Base-by-base conservation (phyloP, 2,888 invertebrate species). In the Drosophila borborema region DNA sequence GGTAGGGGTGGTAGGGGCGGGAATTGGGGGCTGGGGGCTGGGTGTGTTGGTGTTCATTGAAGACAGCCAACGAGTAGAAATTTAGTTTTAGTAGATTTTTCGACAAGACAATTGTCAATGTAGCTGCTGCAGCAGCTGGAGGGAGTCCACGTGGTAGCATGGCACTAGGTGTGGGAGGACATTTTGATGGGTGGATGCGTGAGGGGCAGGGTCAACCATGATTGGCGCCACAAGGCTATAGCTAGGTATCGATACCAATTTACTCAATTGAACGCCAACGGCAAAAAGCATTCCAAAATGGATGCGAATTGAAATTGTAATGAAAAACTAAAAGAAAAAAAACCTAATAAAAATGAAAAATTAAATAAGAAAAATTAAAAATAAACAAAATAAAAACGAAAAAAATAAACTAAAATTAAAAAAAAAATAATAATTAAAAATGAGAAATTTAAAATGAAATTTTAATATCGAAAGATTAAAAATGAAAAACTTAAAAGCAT, bases 201-300 rank as follows among this genome's bases (percentile, higher is more conserved):
- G 20, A n/a, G 45, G 34, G 38, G n/a, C 54, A 40, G 14, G 7
- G 31, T 38, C 48, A 41, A 56, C 23, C 46, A 31, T 20, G 48
- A 55, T 63, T 40, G 56, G 16, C 63, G 38, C 18, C 38, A 28
- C 36, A 31, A 40, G 58, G 31, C 53, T 72, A 63, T 55, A 54
- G 58, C 51, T 71, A 72, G 72, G 48, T 71, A 77, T 76, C 72
- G 45, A 77, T 74, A 61, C 56, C 38, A 76, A 61, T 64, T 74
- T 48, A 60, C 63, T 36, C 41, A 55, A 36, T 20, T 54, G 38
- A 3, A 20, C 18, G 38, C 20, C 9, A n/a, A 31, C 4, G 31
- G 31, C 14, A 18, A 7, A 8, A 56, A 16, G 40, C 23, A 36
- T 41, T 20, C 23, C 36, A 43, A 60, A n/a, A 41, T 12, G n/a